A percentile compares a stretch with the other conserved stretches of the same genome.
Conservation (phyloP, 2,797 vertebrate species). For the Dromococcyx pavoninus region DNA sequence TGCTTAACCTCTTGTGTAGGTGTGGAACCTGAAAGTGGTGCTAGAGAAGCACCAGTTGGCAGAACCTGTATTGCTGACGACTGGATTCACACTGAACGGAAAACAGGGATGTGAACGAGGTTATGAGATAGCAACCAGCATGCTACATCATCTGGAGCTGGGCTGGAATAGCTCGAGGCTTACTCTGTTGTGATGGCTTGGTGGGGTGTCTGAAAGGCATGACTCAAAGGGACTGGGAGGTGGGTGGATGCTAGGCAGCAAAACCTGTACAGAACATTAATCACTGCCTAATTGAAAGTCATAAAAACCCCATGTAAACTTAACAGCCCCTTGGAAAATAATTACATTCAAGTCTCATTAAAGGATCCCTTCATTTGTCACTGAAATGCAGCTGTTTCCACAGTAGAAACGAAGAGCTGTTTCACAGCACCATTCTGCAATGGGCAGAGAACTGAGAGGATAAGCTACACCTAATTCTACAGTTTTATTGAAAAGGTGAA, state of each 20-base stretch:
- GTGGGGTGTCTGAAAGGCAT: neutral
- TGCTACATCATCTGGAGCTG: fast-evolving
- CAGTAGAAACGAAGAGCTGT: neutral
- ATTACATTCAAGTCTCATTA: slow-evolving; percentile 18
- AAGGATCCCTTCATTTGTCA: slow-evolving; percentile 1
- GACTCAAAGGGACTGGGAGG: neutral
- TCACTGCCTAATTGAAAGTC: slow-evolving; percentile 19
- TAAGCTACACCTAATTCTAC: neutral
- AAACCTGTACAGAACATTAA: slow-evolving; percentile 26
- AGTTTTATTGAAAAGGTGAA: neutral
- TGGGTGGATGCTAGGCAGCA: neutral
- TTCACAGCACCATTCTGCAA: neutral
- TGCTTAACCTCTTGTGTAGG: neutral
- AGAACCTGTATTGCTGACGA: neutral
- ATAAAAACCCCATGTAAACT: neutral
- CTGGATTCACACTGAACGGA: neutral
- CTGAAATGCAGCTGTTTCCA: slow-evolving; percentile 20
- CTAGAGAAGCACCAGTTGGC: neutral
- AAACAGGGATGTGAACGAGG: fast-evolving
- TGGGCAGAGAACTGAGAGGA: neutral
- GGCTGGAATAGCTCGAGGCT: neutral
- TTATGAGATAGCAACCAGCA: neutral
- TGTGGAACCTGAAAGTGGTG: neutral
- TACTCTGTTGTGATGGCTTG: neutral
- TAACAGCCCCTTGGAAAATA: slow-evolving; percentile 26